Evolutionary conservation across 2,113 vertebrate species (phyloP), one percentile per base, ranked within the genome.

Genomic region (Pagrus major): DNA sequence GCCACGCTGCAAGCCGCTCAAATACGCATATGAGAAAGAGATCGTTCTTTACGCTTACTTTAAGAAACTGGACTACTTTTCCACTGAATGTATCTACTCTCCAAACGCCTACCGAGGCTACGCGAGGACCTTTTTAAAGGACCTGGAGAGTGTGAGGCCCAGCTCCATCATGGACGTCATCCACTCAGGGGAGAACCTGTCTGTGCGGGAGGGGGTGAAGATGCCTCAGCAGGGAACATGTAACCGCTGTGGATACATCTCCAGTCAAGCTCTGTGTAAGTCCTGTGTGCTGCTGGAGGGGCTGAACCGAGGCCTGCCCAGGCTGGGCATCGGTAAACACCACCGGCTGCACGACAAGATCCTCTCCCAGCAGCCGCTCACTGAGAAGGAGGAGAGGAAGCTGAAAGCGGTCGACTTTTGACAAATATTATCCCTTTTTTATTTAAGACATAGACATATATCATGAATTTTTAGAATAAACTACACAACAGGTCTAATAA

Each of bases 11-110:
- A 96, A 97, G 63, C 97, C 97, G 0, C 94, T 98, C 67, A 96
- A 97, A 81, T 96, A 97, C 3, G 95, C 96, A 2, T 98, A 97
- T 2, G 96, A 98, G 90, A 97, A 98, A 85, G 97, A 98, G 93
- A 97, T 98, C 5, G 97, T 98, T 42, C 92, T 98, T n/a, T 98
- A 97, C 0, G 97, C 97, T 9, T 96, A 98, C 89, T 97, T 97
- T 80, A 96, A 97, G 42, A 96, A 95, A 81, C 86, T 98, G 9
- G 95, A 96, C 94, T 98, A 97, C 93, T 97, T 97, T 84, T 97
- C 96, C 14, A 96, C 97, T 0, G 97, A 97, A 85, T 98, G 96
- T 1, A 93, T 97, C 37, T 97, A 97, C 60, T 96, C 97, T 0
- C 97, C 96, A 33, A 96, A 97, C 25, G 96, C 97, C 41, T 97